Evolutionary conservation across 2,888 invertebrate genomes (phyloP).

Genomic region (Rugalucina vietnamica): DNA sequence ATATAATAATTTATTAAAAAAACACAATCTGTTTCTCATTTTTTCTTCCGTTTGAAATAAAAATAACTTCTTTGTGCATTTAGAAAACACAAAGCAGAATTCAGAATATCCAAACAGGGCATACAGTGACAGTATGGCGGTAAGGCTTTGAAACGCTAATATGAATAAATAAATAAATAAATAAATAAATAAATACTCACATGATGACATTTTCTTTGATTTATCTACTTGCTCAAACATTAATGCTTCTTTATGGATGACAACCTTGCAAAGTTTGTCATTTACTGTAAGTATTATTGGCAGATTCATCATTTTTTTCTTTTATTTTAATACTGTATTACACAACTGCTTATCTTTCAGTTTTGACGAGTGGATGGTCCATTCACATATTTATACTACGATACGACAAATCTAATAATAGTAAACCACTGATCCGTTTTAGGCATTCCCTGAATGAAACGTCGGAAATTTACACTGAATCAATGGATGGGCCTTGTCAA

Average conservation of each 20-base stretch:
- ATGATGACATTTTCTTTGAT: not conserved
- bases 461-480: not conserved
- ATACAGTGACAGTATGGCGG: no score
- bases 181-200: not conserved
- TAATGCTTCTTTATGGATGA: not conserved
- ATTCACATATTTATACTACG: not conserved
- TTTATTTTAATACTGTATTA: not conserved
- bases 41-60: no score
- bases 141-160: no score
- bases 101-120: no score
- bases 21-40: no score
- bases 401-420: not conserved
- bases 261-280: not conserved
- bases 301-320: not conserved
- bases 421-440: not conserved
- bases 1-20: no score
- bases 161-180: no score
- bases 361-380: not conserved
- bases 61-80: no score
- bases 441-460: not conserved
- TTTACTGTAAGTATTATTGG: not conserved
- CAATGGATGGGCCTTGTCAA: not conserved
- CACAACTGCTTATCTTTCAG: not conserved
- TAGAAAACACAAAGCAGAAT: no score
- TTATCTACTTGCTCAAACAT: not conserved